phyloP scores from a whole-genome alignment of 2,113 vertebrate species.

The Probosciger aterrimus region DNA sequence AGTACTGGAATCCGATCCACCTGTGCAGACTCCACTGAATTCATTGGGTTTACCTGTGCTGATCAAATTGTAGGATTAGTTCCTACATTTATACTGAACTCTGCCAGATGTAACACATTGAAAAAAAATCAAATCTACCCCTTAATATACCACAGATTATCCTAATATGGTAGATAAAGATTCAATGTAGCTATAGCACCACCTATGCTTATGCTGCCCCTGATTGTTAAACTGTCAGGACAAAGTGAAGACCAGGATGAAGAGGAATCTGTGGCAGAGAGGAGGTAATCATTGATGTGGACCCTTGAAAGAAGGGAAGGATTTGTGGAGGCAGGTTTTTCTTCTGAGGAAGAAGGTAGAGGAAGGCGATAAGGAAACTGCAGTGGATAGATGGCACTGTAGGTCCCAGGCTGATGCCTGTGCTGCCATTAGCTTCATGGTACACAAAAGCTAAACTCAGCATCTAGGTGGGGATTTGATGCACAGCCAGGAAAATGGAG shows the following conservation, averaged over 20 bases:
- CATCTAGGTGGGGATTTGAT: not conserved
- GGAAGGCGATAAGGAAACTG: not conserved
- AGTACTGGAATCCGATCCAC: not conserved
- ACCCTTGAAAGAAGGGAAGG: not conserved
- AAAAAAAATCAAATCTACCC: not conserved
- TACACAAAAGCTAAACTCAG: not conserved
- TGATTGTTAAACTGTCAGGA: not conserved
- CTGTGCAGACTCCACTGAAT: not conserved
- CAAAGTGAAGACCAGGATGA: not conserved
- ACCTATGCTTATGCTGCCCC: not conserved
- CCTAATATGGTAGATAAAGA: not conserved
- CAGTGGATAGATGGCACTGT: not conserved
- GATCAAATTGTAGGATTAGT: conserved; percentile 31
- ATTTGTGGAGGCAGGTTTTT: not conserved
- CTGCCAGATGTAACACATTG: conserved; percentile 1
- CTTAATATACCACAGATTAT: not conserved
- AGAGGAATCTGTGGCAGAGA: not conserved
- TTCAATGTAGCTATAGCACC: not conserved
- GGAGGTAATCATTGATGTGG: not conserved
- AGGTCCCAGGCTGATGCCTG: not conserved
- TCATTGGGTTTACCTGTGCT: not conserved
- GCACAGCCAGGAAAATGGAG: not conserved
- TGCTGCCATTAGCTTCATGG: not conserved
- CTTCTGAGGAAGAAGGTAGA: not conserved
- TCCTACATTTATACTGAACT: not conserved